A percentile compares a stretch with the other conserved stretches of the same genome.
phyloP scores from a whole-genome alignment of 2,797 vertebrate species.

The Notoglanidium macrostoma region DNA sequence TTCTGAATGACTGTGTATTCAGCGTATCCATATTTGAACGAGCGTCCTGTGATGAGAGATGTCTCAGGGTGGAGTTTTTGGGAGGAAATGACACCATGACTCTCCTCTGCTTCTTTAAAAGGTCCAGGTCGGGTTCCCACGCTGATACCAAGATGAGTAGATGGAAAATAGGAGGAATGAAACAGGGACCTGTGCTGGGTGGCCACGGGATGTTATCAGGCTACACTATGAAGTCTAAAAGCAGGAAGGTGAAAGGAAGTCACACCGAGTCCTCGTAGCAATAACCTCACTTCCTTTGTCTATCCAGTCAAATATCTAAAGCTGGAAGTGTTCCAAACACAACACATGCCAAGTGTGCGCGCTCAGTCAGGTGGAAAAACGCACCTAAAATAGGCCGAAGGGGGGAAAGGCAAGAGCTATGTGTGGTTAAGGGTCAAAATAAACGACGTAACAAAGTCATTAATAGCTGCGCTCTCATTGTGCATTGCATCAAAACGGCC shows the following conservation, averaged over 20 bases:
- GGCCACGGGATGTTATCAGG: constrained; percentile 54
- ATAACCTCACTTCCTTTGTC: constrained; percentile 61
- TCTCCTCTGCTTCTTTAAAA: constrained; percentile 30
- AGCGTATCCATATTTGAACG: neutral
- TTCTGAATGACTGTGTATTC: neutral
- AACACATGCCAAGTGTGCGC: constrained; percentile 19
- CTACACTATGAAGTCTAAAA: constrained; percentile 52
- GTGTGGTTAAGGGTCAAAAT: neutral
- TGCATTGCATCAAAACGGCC: neutral
- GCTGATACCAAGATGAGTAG: constrained; percentile 62
- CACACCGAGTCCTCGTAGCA: constrained; percentile 57
- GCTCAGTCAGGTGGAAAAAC: constrained; percentile 4
- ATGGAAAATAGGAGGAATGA: constrained; percentile 57
- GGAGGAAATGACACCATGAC: constrained; percentile 31
- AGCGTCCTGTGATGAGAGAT: neutral
- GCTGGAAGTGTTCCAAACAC: constrained; percentile 32
- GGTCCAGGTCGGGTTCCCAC: constrained; percentile 42
- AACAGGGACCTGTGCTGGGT: constrained; percentile 49
- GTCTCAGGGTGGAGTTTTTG: constrained; percentile 24
- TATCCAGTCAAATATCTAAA: constrained; percentile 50
- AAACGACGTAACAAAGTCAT: neutral
- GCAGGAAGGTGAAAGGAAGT: constrained; percentile 59
- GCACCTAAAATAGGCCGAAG: constrained; percentile 23
- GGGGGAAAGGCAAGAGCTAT: neutral
- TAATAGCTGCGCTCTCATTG: neutral